Base-by-base conservation (phyloP, 2,113 vertebrate species). In the Percina caprodes region DNA sequence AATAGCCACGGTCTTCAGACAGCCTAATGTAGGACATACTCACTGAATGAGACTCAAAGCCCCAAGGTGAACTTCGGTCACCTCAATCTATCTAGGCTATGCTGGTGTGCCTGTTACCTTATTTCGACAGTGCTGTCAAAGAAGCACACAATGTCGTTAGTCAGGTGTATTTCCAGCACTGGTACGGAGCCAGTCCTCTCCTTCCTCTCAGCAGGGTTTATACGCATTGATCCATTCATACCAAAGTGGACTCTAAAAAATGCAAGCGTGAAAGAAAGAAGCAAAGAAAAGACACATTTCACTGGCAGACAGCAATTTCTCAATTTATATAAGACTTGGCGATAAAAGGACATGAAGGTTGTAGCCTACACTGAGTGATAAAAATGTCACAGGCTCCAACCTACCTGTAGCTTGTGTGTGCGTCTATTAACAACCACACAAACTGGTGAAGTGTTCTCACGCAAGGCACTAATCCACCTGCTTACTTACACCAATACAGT, bases 221-320 rank as follows among this genome's bases (percentile, higher is more conserved):
- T 95, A 59, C 70, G 21, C 92, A 99, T 83, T n/a, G 95, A 98
- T 68, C 98, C 98, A 1, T 97, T 97, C 97, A 99, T 98, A 52
- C 98, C 98, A 5, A 99, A 99, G 93, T 99, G 97, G 91, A 99
- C 92, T 93, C 98, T 99, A 0, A 19, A 74, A 73, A 58, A 84
- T 30, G 52, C 49, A 18, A 78, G 58, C 61, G n/a, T 24, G 26
- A 62, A 42, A 80, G 23, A 48, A 16, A 39, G 19, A 48, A 35
- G 4, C 7, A 45, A 51, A 45, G 15, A 58, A 59, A 21, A 65
- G 12, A 89, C 16, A 89, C 66, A 91, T 85, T 59, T 9, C 12
- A 67, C 79, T 80, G 26, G 81, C 23, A 84, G 30, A 72, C 6
- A 49, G 45, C 46, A 55, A 11, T 15, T 49, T 84, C n/a, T 62